Evolutionary conservation across 2,113 vertebrate species (phyloP), one percentile per base, ranked within the genome.

Genomic region (Triplophysa siluroides): DNA sequence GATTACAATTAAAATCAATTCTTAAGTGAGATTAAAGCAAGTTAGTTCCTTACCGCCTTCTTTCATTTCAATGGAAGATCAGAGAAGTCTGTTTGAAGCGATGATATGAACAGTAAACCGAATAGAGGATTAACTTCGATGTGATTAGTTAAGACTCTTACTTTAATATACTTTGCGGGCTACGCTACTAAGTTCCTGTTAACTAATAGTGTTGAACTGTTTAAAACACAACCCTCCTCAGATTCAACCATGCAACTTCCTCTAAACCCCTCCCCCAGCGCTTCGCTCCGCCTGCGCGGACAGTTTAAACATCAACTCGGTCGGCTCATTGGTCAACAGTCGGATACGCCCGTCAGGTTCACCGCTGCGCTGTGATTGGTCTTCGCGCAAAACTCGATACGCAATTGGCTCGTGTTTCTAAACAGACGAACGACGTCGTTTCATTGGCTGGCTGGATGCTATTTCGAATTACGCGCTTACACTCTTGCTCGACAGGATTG

Each of bases 381-480:
- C 29, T 2, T 0, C 0, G 5, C 0, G 14, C 41, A 16, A 3
- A 85, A 1, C 0, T 3, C 3, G 0, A 4, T 24, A 0, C 65
- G 2, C 8, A 4, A 89, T 92, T 93, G 88, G 92, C 2, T 72
- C 0, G 0, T 80, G 0, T 3, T 73, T 61, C 81, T 85, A 77
- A 86, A 89, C 88, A 76, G 74, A 65, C 3, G 26, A 62, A 87
- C 67, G 0, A 0, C 14, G 10, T 3, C 23, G 67, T 1, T 9
- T 80, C 61, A 92, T 92, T 93, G 92, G 92, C 79, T 8, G 68
- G 65, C 47, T 79, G 77, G 14, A 88, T 66, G 72, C 87, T 8
- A 84, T 93, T 94, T 94, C 91, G 91, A 94, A 94, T 90, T 91
- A 91, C 89, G 92, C 89, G 89, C 89, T 91, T 87, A 83, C n/a